Evolutionary conservation across 1,140 invertebrate genomes (phyloP), one percentile per base, ranked within the genome.

Genomic region (Idris sp.): DNA sequence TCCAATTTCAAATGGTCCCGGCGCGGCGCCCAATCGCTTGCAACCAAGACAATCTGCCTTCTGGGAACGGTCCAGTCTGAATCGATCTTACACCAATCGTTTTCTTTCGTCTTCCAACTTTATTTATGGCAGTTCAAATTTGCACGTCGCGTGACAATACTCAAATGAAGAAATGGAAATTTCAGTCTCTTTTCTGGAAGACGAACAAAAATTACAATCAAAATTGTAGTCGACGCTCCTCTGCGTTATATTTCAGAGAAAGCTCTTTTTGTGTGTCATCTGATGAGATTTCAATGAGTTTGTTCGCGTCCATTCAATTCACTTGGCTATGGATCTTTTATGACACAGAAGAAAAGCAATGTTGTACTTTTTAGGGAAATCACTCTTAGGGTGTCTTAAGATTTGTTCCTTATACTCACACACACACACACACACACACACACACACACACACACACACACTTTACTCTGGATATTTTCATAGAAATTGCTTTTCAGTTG

Each of bases 1-100:
- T n/a, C 69, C 11, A 69, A 73, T 73, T 69, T 73, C 43, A 59
- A 73, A 73, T 69, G 64, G 69, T 56, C 64, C 64, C 53, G 13
- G 2, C 28, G 59, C 51, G 75, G 1, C 58, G 59, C 26, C 62
- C 75, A 53, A 77, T 73, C 58, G 75, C 48, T 49, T 41, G 46
- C 22, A 43, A 19, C 26, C 36, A 68, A 53, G 64, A 51, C 62
- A 65, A 75, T 69, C 15, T 56, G 40, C 19, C 73, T 28, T 65
- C n/a, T 11, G 73, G 73, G 61, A 76, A 51, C 25, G 43, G 65
- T 75, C 59, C 44, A 28, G 28, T 33, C 16, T 31, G 40, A 36
- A 76, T 71, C 65, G 74, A 71, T 76, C 53, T 62, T 43, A 49
- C 38, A 30, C 65, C 64, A 54, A 75, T 69, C 64, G 26, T 43